A percentile compares a stretch with the other conserved stretches of the same genome.
These are phyloP conservation scores for Heterohyrax brucei DNA, from an alignment of 2,797 vertebrate genomes.

Conservation along the genomic window DNA sequence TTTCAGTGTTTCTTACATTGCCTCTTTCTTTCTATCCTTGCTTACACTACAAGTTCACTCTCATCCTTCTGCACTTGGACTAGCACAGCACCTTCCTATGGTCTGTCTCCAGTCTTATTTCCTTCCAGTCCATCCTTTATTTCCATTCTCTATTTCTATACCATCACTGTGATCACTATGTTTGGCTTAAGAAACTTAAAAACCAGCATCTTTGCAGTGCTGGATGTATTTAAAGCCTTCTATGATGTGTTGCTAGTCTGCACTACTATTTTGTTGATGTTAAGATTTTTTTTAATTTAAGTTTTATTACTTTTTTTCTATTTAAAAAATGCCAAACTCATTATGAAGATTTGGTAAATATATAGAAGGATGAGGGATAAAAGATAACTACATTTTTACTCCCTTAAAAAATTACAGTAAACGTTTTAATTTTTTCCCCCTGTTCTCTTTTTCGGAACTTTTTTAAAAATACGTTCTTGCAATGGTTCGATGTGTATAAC, in stretches of 20 bases:
- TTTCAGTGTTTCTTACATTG: not conserved
- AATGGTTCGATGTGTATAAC: conserved; percentile 28
- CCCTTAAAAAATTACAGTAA: conserved; percentile 26
- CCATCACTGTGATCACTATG: not conserved
- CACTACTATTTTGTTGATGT: conserved; percentile 44
- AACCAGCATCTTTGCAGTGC: not conserved
- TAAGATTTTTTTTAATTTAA: conserved; percentile 54
- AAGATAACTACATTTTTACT: conserved; percentile 54
- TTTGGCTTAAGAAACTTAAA: conserved; percentile 18
- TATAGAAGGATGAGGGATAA: conserved; percentile 8
- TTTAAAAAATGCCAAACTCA: conserved; percentile 54
- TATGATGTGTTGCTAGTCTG: not conserved
- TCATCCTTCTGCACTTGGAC: not conserved
- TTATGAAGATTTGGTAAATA: conserved; percentile 51
- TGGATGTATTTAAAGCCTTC: conserved; percentile 28
- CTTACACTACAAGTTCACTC: not conserved
- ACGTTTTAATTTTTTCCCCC: conserved; percentile 34
- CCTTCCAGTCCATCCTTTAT: not conserved
- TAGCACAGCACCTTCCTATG: not conserved
- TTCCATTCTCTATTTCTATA: not conserved
- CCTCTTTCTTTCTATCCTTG: not conserved
- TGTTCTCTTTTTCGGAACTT: not conserved
- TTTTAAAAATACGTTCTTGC: not conserved
- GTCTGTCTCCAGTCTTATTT: not conserved
- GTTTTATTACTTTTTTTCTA: conserved; percentile 44